Evolutionary conservation across 2,113 vertebrate genomes (phyloP), one percentile per base, ranked within the genome.

Genomic region (Triplophysa siluroides): DNA sequence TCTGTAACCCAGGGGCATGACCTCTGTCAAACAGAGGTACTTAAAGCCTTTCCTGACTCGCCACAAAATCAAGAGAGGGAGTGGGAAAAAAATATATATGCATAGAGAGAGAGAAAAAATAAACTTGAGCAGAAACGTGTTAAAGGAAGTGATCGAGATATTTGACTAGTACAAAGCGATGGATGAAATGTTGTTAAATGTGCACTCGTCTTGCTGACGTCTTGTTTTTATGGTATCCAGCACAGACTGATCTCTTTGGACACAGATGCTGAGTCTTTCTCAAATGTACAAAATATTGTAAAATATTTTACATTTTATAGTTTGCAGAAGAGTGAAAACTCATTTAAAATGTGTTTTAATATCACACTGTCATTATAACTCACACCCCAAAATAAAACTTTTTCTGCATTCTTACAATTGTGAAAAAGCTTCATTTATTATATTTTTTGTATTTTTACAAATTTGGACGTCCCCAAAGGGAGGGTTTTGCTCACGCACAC

Each of bases 181-280:
- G 38, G 38, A 71, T 52, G 16, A 63, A 45, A 24, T 60, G 73
- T 54, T 72, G 68, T 72, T 64, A 54, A 29, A 79, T 58, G 64
- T n/a, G 18, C 43, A 68, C 47, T 50, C 58, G 21, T 72, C 45
- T 24, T 60, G 71, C 71, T 76, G 79, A 81, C 24, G 4, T 45
- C 21, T 65, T 2, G 19, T 19, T 43, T 26, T 38, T 8, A 12
- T 67, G 64, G 71, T 43, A 63, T n/a, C 1, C n/a, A 19, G 66
- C 56, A 60, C 70, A 73, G 43, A 45, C 18, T 58, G 61, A 77
- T 70, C 74, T 81, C 80, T 38, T n/a, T 24, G 65, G 54, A 62
- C 24, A 66, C 19, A 60, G 19, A 38, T 3, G 38, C 29, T 16
- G 78, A 58, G 58, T 69, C 54, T 26, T 24, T 9, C 26, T 24